Base-by-base conservation (phyloP, 2,888 invertebrate genomes). In the Calameuta idolon region DNA sequence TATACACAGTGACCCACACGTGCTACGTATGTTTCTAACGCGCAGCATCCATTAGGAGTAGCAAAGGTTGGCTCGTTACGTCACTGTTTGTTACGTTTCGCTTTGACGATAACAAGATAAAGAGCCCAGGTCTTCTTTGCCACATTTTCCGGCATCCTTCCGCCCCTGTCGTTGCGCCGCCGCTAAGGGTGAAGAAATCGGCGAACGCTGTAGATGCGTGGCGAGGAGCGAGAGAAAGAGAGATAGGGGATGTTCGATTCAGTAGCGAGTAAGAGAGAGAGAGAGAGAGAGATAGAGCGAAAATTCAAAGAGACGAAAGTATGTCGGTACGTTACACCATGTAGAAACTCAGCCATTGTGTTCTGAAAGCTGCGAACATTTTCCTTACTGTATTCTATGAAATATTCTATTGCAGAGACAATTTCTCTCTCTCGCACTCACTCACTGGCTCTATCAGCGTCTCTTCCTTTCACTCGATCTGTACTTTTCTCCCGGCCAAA, bases 91-190 rank as follows among this genome's bases (percentile, higher is more conserved):
- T 82, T 69, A 80, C 81, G 81, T 78, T 40, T 80, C 80, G 78
- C 77, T 76, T 76, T 79, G 79, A 77, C 85, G 83, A 85, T 88
- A 87, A 87, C 86, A 82, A 85, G 85, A 85, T 83, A 81, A 83
- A 84, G 80, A 31, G 2, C 31, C 82, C 77, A 77, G 69, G 1
- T 15, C 15, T 40, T 15, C 40, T 40, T 40, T 40, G 40, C 40
- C 40, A 40, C 40, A 15, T 40, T 40, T 40, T 40, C 5, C 40
- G 15, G 15, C 40, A 15, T 15, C 40, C 5, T 15, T 15, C 5
- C 4, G 4, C 40, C 5, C 15, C 15, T 5, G 15, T 2, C 5
- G 4, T 40, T 40, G 15, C 40, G 5, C 5, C 2, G 15, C 15
- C 40, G 5, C 5, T 15, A 40, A 35, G 35, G 15, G 15, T 1